A percentile compares a stretch with the other conserved stretches of the same genome.
Evolutionary conservation across 1,140 invertebrate genomes (phyloP).

Genomic region (Agraylea sexmaculata): DNA sequence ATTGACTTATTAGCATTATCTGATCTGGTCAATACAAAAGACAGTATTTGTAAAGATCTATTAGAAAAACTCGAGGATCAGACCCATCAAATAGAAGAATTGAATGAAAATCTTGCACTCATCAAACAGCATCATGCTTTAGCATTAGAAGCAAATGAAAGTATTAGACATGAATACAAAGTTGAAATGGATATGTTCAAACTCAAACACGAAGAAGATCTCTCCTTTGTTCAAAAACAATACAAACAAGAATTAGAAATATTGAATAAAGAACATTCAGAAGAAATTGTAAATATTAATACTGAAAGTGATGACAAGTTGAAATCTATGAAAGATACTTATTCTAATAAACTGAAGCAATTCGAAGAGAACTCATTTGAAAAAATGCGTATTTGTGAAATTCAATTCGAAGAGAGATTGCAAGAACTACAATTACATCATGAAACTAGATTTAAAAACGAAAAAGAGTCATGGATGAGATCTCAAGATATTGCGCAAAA

Average conservation of each 20-base stretch:
- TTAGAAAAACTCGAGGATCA: constrained; percentile 31
- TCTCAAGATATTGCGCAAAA: constrained; percentile 11
- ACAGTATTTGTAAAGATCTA: constrained; percentile 34
- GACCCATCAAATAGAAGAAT: constrained; percentile 30
- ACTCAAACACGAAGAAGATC: constrained; percentile 35
- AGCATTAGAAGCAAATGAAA: constrained; percentile 38
- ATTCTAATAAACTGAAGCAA: constrained; percentile 35
- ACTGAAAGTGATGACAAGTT: constrained; percentile 28
- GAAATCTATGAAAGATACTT: constrained; percentile 28
- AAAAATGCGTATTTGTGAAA: constrained; percentile 35
- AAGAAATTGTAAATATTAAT: constrained; percentile 30
- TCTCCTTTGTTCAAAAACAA: constrained; percentile 29
- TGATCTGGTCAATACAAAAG: constrained; percentile 32
- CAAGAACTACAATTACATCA: constrained; percentile 28
- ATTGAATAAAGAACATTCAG: constrained; percentile 25
- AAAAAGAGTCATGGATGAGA: constrained; percentile 15
- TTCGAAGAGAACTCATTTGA: constrained; percentile 33
- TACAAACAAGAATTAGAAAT: constrained; percentile 27
- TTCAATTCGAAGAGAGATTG: constrained; percentile 36
- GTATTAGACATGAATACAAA: constrained; percentile 36
- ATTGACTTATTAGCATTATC: constrained; percentile 31
- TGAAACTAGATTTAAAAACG: background rate
- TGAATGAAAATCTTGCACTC: constrained; percentile 33
- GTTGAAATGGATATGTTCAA: constrained; percentile 33
- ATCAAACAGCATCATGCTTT: constrained; percentile 37